These are phyloP conservation scores for Martes martes DNA, from an alignment of 2,113 vertebrate species.

Conservation along the genomic window DNA sequence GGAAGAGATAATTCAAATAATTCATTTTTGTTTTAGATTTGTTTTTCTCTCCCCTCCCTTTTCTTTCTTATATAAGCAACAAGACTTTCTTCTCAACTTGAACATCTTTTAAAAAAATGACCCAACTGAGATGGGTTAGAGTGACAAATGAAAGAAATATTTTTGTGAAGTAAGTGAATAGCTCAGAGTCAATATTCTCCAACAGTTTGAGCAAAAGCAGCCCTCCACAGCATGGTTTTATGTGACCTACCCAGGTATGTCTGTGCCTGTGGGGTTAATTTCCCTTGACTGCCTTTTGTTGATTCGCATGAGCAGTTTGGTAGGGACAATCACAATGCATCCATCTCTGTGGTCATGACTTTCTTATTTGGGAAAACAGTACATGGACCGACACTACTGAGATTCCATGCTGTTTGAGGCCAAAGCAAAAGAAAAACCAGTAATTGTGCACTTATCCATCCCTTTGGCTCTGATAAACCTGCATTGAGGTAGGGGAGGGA, in stretches of 20 bases:
- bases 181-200: slow-evolving; percentile 29
- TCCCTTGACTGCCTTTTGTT: background rate
- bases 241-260: slow-evolving; percentile 17
- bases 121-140: slow-evolving; percentile 27
- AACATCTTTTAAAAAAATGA: background rate
- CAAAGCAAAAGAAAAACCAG: background rate
- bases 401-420: background rate
- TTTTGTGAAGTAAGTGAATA: background rate
- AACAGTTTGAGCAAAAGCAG: background rate
- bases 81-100: slow-evolving; percentile 42
- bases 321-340: slow-evolving; percentile 22
- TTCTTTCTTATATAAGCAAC: slow-evolving; percentile 33
- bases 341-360: slow-evolving; percentile 33
- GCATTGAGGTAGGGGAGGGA: background rate
- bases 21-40: background rate
- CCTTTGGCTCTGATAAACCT: slow-evolving; percentile 29
- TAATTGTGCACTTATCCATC: slow-evolving; percentile 35
- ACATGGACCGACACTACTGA: background rate
- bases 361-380: background rate
- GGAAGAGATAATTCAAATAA: slow-evolving; percentile 32
- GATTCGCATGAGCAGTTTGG: background rate
- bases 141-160: slow-evolving; percentile 35
- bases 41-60: background rate
- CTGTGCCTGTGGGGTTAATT: slow-evolving; percentile 19
- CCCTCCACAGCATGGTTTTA: slow-evolving; percentile 1